A percentile compares a stretch with the other conserved stretches of the same genome.
Evolutionary conservation across 2,113 vertebrate species (phyloP).

Genomic region (Dipodomys merriami): DNA sequence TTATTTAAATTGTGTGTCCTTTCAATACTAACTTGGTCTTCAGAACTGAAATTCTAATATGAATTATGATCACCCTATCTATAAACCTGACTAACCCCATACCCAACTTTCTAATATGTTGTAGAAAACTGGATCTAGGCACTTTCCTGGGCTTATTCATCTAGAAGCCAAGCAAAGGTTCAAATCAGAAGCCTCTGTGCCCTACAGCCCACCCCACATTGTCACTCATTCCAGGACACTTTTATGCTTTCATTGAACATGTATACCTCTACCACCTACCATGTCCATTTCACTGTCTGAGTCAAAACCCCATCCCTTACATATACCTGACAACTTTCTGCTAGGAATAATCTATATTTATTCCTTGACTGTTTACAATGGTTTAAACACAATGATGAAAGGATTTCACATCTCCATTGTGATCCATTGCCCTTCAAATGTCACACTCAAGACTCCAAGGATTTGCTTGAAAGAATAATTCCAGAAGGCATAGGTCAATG

Average conservation of each 20-base stretch:
- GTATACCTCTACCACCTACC: background rate
- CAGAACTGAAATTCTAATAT: background rate
- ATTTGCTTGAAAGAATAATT: constrained; percentile 18
- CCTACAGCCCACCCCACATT: background rate
- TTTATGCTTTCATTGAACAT: background rate
- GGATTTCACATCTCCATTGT: background rate
- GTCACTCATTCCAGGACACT: background rate
- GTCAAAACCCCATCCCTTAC: background rate
- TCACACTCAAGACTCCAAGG: background rate
- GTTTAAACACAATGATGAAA: constrained; percentile 14
- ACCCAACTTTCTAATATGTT: background rate
- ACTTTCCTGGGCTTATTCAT: background rate
- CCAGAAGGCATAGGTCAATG: background rate
- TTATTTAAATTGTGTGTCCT: background rate
- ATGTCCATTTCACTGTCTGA: background rate
- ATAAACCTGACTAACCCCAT: background rate
- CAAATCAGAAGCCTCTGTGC: background rate
- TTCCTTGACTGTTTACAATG: background rate
- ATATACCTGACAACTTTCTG: background rate
- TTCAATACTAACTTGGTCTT: background rate
- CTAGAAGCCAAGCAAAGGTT: background rate
- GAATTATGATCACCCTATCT: background rate
- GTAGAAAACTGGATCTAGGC: background rate
- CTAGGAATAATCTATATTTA: background rate
- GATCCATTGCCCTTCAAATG: background rate